phyloP scores from a whole-genome alignment of 2,888 invertebrate genomes.

The Drosophila leonis region DNA sequence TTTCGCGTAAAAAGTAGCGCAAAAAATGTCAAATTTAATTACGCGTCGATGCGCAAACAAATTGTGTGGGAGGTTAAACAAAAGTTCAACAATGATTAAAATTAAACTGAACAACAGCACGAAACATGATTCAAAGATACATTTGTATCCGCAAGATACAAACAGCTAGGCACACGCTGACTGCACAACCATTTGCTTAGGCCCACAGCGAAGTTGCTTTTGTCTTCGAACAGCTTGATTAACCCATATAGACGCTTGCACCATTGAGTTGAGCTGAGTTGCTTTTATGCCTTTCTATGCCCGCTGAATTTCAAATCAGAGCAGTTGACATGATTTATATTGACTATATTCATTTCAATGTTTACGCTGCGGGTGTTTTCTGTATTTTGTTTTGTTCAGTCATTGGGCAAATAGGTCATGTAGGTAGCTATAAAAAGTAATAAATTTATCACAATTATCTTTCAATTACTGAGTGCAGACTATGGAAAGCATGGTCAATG shows the following conservation, averaged over 20 bases:
- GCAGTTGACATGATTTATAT: constrained; percentile 63
- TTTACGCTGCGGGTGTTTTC: constrained; percentile 21
- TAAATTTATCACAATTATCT: neutral
- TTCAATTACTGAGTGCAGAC: neutral
- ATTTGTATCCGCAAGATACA: constrained; percentile 51
- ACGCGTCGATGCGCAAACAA: constrained; percentile 78
- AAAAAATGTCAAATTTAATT: constrained; percentile 76
- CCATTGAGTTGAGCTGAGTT: neutral
- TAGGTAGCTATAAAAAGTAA: neutral
- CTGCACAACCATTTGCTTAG: constrained; percentile 42
- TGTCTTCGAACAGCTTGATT: constrained; percentile 38
- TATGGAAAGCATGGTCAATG: no score
- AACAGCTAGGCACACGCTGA: constrained; percentile 55
- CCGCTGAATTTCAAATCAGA: constrained; percentile 33
- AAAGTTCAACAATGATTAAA: constrained; percentile 34
- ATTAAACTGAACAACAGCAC: constrained; percentile 15
- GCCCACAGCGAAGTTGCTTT: neutral
- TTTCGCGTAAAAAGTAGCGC: constrained; percentile 69
- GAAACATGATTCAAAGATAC: constrained; percentile 23
- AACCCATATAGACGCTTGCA: constrained; percentile 39
- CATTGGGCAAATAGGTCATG: constrained; percentile 46
- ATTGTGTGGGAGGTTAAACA: constrained; percentile 44
- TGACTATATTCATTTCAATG: constrained; percentile 39
- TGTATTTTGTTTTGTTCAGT: constrained; percentile 21
- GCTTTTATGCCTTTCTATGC: constrained; percentile 8